phyloP scores from a whole-genome alignment of 1,140 invertebrate genomes.

The Sitodiplosis mosellana region DNA sequence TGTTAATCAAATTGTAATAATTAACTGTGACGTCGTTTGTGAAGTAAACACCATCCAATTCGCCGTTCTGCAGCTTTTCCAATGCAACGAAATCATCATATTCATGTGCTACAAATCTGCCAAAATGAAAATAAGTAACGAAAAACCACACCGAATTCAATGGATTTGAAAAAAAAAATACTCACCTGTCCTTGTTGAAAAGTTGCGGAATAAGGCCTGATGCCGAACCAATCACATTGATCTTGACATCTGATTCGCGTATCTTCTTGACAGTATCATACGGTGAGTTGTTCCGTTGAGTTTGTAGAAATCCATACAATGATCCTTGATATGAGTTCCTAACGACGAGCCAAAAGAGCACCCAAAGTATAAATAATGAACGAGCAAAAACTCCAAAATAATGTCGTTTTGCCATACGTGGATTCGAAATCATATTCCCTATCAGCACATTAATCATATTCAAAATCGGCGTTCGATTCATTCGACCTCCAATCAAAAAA shows the following conservation, averaged over 20 bases:
- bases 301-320: not conserved
- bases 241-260: not conserved
- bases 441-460: not conserved
- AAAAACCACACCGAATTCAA: too few species aligned
- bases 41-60: too few species aligned
- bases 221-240: too few species aligned
- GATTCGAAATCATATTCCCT: not conserved
- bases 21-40: too few species aligned
- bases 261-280: not conserved
- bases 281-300: not conserved
- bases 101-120: too few species aligned
- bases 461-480: not conserved
- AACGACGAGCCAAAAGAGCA: not conserved
- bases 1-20: too few species aligned
- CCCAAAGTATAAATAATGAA: not conserved
- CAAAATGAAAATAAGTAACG: too few species aligned
- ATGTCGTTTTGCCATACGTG: not conserved
- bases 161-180: too few species aligned
- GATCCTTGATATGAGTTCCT: not conserved
- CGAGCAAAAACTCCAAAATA: not conserved
- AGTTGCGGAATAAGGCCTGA: too few species aligned
- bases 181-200: too few species aligned
- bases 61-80: too few species aligned
- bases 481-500: not conserved
- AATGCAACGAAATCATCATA: too few species aligned